These are phyloP conservation scores for Eupithecia dodoneata DNA, from an alignment of 2,888 invertebrate genomes.

Conservation along the genomic window DNA sequence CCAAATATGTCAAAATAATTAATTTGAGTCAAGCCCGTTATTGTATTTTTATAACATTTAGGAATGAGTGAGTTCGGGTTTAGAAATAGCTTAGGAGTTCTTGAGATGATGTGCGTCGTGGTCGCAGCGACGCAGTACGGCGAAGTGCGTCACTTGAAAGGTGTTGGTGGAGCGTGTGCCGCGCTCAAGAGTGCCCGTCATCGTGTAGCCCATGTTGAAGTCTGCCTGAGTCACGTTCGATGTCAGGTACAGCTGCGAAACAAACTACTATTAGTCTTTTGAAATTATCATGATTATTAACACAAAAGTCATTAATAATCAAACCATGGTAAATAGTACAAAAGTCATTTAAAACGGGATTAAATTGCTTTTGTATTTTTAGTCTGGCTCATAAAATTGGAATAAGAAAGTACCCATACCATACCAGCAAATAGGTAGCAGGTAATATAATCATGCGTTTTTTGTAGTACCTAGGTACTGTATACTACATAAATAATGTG, in stretches of 20 bases:
- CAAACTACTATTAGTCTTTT: background rate
- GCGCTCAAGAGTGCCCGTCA: slow-evolving; percentile 93
- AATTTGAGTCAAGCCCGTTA: background rate
- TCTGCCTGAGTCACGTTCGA: slow-evolving; percentile 93
- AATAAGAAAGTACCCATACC: background rate
- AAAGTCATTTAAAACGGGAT: too few relatives aligned
- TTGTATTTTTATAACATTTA: background rate
- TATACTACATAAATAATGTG: too few relatives aligned
- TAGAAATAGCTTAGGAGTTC: slow-evolving; percentile 55
- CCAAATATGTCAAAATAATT: background rate
- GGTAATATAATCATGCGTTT: background rate
- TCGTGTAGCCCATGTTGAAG: slow-evolving; percentile 95
- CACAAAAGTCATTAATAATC: too few relatives aligned
- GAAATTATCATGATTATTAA: too few relatives aligned
- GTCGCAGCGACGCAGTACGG: slow-evolving; percentile 92
- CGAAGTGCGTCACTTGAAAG: slow-evolving; percentile 94
- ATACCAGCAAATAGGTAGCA: too few relatives aligned
- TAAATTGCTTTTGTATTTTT: too few relatives aligned
- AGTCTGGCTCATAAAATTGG: background rate
- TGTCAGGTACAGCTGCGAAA: slow-evolving; percentile 88
- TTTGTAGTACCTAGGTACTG: too few relatives aligned
- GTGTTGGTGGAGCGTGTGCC: slow-evolving; percentile 90
- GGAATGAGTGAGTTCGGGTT: background rate
- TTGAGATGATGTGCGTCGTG: slow-evolving; percentile 85
- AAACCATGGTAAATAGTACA: too few relatives aligned